These are phyloP conservation scores for Choreutis nemorana DNA, from an alignment of 2,888 invertebrate genomes.

Conservation along the genomic window DNA sequence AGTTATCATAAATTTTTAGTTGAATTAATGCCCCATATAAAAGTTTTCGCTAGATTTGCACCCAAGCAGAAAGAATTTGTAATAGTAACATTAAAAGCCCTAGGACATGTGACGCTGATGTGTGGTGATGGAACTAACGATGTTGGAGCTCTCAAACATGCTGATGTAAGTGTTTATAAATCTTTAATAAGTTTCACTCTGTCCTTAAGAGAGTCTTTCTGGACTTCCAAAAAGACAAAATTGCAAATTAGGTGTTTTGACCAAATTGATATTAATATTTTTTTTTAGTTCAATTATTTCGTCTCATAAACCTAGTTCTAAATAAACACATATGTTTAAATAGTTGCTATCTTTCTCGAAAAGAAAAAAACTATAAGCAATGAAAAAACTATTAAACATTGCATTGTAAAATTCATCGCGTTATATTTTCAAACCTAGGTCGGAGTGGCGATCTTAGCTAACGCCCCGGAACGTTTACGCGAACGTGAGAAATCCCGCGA, in stretches of 20 bases:
- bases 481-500: slow-evolving; percentile 58
- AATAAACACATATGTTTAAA: no score
- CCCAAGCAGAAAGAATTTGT: slow-evolving; percentile 99
- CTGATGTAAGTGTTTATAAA: slow-evolving; percentile 86
- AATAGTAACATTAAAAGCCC: slow-evolving; percentile 84
- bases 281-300: no score
- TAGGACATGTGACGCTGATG: slow-evolving; percentile 94
- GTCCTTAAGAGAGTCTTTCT: background rate
- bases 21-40: slow-evolving; percentile 82
- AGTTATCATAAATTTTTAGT: slow-evolving; percentile 70
- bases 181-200: background rate
- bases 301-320: no score
- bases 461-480: slow-evolving; percentile 71
- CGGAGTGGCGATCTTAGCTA: slow-evolving; percentile 91
- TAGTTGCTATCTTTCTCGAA: no score
- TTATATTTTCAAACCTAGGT: slow-evolving; percentile 32
- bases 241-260: no score
- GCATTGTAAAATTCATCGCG: no score
- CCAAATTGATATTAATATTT: no score
- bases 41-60: slow-evolving; percentile 95
- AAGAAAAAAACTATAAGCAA: no score
- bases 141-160: slow-evolving; percentile 98
- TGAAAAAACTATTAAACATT: no score
- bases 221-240: background rate
- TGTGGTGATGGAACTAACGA: slow-evolving; percentile 99